Percentiles rank a stretch among this genome's conserved stretches.
Evolutionary conservation across 2,113 vertebrate species (phyloP).

Genomic region (Tringa solitaria): DNA sequence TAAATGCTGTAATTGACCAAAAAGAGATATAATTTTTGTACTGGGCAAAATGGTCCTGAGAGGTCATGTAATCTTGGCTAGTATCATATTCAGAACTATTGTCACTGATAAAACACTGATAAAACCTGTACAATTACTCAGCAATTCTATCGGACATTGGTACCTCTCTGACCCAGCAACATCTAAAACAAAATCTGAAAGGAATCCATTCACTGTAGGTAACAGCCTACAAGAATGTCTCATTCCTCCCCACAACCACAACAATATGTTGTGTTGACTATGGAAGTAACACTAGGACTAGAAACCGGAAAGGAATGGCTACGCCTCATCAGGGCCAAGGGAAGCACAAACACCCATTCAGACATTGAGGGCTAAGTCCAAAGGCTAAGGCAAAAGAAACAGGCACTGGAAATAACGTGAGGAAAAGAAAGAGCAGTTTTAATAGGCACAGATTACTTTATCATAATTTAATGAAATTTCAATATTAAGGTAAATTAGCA

Average conservation of each 20-base stretch:
- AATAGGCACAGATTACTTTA: background rate
- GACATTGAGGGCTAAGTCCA: background rate
- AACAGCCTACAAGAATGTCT: background rate
- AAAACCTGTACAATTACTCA: background rate
- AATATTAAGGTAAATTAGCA: background rate
- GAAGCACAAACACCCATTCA: background rate
- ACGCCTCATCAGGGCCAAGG: background rate
- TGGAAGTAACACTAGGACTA: background rate
- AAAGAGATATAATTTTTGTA: background rate
- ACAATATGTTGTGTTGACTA: background rate
- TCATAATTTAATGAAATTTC: background rate
- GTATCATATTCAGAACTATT: background rate
- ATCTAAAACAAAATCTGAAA: background rate
- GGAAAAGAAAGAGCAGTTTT: background rate
- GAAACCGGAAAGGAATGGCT: background rate
- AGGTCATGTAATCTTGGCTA: background rate
- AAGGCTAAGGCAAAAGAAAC: background rate
- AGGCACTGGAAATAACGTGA: background rate
- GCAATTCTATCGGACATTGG: background rate
- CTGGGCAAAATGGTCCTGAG: background rate
- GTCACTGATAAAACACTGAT: background rate
- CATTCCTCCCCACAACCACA: background rate
- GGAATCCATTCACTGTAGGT: background rate
- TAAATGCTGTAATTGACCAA: constrained; percentile 4
- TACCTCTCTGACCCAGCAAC: background rate